Conservation (phyloP, 30 jellyfish, hydroid and myxozoan genomes). For the Nemopilema nomurai region DNA sequence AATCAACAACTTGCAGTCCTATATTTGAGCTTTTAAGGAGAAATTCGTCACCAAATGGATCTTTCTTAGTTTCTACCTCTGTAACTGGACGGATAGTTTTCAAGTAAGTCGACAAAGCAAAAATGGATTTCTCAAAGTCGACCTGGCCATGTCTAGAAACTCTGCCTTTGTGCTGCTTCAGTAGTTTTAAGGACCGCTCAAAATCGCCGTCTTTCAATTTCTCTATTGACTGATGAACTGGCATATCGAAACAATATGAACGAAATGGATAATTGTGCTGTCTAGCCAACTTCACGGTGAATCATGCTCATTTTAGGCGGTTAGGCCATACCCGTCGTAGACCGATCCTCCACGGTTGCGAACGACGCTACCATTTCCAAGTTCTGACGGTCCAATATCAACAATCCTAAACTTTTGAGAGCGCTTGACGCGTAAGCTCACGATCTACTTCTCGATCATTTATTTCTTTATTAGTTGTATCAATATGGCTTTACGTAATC, state of each 20-base stretch:
- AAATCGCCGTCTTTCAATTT: slow-evolving; percentile 47
- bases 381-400: slow-evolving; percentile 1
- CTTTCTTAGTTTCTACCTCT: slow-evolving; percentile 27
- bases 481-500: not conserved
- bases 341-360: slow-evolving; percentile 22
- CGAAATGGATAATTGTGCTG: not conserved
- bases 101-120: slow-evolving; percentile 73
- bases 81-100: slow-evolving; percentile 68
- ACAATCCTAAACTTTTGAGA: not conserved
- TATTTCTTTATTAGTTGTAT: not conserved
- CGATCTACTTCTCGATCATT: not conserved
- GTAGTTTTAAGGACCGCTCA: slow-evolving; percentile 54
- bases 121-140: slow-evolving; percentile 65
- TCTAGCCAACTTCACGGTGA: not conserved
- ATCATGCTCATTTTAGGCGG: not conserved
- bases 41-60: slow-evolving; percentile 38
- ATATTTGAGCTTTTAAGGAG: slow-evolving; percentile 6
- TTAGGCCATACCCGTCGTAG: slow-evolving; percentile 10
- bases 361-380: slow-evolving; percentile 46
- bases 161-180: slow-evolving; percentile 46
- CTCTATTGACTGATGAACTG: slow-evolving; percentile 22
- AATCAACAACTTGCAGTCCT: slow-evolving; percentile 57
- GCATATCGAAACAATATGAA: slow-evolving; percentile 23
- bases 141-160: slow-evolving; percentile 46
- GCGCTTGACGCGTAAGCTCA: not conserved